Conservation (phyloP, 2,797 vertebrate genomes). For the Eutrigla gurnardus region DNA sequence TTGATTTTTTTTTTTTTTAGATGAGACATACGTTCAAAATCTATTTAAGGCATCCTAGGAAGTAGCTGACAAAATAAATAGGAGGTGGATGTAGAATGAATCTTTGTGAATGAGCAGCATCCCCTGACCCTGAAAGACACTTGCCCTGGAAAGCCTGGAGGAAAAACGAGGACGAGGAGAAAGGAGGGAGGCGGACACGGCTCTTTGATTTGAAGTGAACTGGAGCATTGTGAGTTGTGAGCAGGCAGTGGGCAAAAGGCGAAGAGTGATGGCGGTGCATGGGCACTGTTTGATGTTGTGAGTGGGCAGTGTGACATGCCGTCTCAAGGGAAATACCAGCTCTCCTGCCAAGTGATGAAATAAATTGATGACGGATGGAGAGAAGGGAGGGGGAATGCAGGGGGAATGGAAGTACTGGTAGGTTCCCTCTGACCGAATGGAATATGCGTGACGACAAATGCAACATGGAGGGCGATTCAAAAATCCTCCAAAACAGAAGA, state of each 20-base stretch:
- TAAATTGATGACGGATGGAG: constrained; percentile 60
- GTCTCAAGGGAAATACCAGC: constrained; percentile 70
- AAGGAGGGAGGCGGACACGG: constrained; percentile 31
- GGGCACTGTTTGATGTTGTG: constrained; percentile 72
- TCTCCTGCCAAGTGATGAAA: constrained; percentile 63
- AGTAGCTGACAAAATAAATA: constrained; percentile 9
- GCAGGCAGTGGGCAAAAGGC: constrained; percentile 60
- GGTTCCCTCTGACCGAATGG: constrained; percentile 21
- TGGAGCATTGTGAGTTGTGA: constrained; percentile 62
- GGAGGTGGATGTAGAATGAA: constrained; percentile 19
- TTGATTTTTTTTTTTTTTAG: neutral
- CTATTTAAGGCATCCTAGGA: neutral
- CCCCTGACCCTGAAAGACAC: constrained; percentile 40
- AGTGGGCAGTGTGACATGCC: constrained; percentile 74
- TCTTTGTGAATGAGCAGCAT: constrained; percentile 41
- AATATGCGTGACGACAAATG: constrained; percentile 9
- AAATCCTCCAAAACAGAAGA: neutral
- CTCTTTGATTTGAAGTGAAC: constrained; percentile 72
- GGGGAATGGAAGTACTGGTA: constrained; percentile 1
- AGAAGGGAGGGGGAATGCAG: constrained; percentile 16
- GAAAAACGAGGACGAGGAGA: constrained; percentile 43
- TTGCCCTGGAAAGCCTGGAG: constrained; percentile 34
- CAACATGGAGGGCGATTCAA: neutral
- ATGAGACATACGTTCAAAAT: constrained; percentile 11
- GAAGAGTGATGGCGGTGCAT: constrained; percentile 51